Base-by-base conservation (phyloP, 2,113 vertebrate genomes). In the Cryptotis parvus region DNA sequence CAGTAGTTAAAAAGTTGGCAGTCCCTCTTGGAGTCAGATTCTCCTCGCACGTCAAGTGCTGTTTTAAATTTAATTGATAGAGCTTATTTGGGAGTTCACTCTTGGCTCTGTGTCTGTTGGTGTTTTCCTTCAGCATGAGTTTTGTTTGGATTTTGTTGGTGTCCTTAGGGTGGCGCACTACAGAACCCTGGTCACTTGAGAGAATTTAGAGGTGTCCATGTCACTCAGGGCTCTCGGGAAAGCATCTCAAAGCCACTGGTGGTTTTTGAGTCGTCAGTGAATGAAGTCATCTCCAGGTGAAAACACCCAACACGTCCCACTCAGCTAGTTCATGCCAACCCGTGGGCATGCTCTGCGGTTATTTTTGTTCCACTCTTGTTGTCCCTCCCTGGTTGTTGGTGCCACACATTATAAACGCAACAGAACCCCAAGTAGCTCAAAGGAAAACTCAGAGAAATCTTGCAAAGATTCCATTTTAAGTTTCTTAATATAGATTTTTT, bases 121-220 rank as follows among this genome's bases (percentile, higher is more conserved):
- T 89, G 9, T 91, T 91, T 90, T 84, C 80, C 37, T 91, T 43
- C 69, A 35, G 33, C 73, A 43, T n/a, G 20, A 20, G 69, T 76
- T 94, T 90, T 39, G 31, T 72, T 89, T 89, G 85, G 37, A 43
- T 35, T 61, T 84, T 85, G 31, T 92, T 69, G 6, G 1, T 39
- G 33, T 90, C 22, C n/a, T 35, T 72, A 49, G 14, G 26, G 27
- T 70, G 31, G 52, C 43, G 24, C 68, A 37, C 49, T 58, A 0
- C 39, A 66, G 63, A 70, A 58, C 58, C 29, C 68, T 68, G 22
- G 26, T 4, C 2, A 2, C 45, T 10, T 65, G 11, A 31, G 43
- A 63, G 49, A 81, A 68, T 16, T 55, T 41, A 80, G 41, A 89
- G 41, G 31, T 52, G 3, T 49, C 79, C 58, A 0, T 77, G 15